phyloP scores from a whole-genome alignment of 92 coral and sea anemone genomes.

The Siderastrea siderea region DNA sequence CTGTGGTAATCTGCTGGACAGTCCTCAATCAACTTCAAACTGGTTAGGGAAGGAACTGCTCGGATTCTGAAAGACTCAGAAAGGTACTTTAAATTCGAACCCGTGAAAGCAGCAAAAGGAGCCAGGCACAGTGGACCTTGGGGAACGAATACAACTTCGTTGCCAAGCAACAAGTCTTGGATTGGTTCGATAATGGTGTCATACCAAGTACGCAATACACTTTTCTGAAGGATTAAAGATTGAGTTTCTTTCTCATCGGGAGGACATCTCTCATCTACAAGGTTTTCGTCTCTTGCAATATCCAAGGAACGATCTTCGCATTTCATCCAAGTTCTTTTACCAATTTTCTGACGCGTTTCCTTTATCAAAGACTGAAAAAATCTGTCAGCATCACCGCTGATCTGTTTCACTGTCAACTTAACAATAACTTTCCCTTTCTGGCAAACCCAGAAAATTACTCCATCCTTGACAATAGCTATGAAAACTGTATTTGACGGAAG shows the following conservation, averaged over 20 bases:
- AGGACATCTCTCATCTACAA: neutral
- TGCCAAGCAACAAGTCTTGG: neutral
- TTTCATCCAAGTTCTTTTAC: neutral
- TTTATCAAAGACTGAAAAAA: neutral
- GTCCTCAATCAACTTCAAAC: constrained; percentile 16
- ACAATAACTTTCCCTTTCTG: neutral
- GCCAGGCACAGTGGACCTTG: constrained; percentile 41
- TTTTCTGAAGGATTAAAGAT: neutral
- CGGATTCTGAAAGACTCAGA: constrained; percentile 10
- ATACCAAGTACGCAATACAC: neutral
- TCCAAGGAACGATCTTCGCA: constrained; percentile 27
- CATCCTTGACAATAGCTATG: neutral
- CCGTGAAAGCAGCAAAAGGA: constrained; percentile 38
- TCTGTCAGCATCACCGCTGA: neutral
- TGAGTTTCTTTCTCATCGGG: neutral
- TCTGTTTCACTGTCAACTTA: neutral
- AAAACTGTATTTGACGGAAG: constrained; percentile 16
- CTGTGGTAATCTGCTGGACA: constrained; percentile 26
- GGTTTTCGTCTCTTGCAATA: neutral
- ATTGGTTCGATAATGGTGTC: constrained; percentile 6
- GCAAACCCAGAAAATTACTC: constrained; percentile 17
- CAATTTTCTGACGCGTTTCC: neutral
- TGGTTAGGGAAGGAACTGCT: constrained; percentile 16
- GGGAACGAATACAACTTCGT: constrained; percentile 9
- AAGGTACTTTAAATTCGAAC: constrained; percentile 2